Evolutionary conservation across 2,113 vertebrate genomes (phyloP), one percentile per base, ranked within the genome.

Genomic region (Sinocyclocheilus rhinocerous): DNA sequence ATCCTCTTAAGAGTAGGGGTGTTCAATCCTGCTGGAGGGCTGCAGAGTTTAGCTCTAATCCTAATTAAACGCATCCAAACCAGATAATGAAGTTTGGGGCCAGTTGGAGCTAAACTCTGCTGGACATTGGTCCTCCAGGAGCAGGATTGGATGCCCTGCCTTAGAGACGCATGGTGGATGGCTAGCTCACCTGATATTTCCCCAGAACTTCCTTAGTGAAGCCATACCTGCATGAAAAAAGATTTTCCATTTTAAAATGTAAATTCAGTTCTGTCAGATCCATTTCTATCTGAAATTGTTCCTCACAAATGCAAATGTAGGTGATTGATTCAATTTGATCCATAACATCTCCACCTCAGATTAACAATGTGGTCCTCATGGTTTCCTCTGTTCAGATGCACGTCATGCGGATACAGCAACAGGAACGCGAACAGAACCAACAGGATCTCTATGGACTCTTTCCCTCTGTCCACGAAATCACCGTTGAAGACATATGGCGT

Each of bases 351-450:
- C 57, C 94, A 97, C 97, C 96, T 96, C 91, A 98, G 92, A 85
- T 99, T 99, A 61, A 99, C 95, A 36, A 98, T 94, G 78, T 97
- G 95, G 90, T 99, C 97, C 88, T 99, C 97, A 0, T 99, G 97
- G 92, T 98, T 99, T 69, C 98, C 97, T 0, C 97, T 92, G 91
- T 98, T 98, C 42, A 99, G 94, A 63, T 97, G 95, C 85, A 99
- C 94, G 57, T 96, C 95, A 16, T 97, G 97, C 0, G 97, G 98
- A 50, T 97, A 99, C 86, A 98, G 93, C 87, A 99, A 87, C 91
- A 97, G 94, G 92, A 98, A 98, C 76, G 96, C 93, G 48, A 98
- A 98, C 70, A 99, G 93, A 75, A 97, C 86, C 88, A 98, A 93
- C 85, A 99, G 94, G 86, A 98, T 95, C 94, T 99, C 98, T 0